Evolutionary conservation across 2,888 invertebrate genomes (phyloP).

Genomic region (Leptinotarsa juncta): DNA sequence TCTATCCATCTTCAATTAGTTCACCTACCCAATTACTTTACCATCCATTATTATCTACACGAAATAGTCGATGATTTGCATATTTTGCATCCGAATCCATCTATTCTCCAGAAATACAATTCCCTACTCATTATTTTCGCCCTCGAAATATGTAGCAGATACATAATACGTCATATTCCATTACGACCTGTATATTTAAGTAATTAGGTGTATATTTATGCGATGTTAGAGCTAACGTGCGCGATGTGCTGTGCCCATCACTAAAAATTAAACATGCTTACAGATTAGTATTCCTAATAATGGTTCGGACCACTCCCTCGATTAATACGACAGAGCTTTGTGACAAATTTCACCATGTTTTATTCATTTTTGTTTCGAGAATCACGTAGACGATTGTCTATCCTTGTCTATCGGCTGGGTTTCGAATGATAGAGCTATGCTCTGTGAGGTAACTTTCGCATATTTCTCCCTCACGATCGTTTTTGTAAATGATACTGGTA

Average conservation of each 20-base stretch:
- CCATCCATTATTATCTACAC: conserved; percentile 22
- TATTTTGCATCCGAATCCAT: conserved; percentile 24
- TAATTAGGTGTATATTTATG: conserved; percentile 38
- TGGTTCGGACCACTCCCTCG: conserved; percentile 52
- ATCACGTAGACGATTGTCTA: background rate
- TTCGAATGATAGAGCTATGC: background rate
- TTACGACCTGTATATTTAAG: conserved; percentile 32
- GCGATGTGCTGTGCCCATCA: conserved; percentile 41
- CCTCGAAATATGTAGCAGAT: conserved; percentile 18
- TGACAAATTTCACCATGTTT: conserved; percentile 54
- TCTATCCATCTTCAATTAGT: background rate
- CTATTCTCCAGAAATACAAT: conserved; percentile 13
- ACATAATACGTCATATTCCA: conserved; percentile 27
- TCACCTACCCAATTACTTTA: conserved; percentile 3
- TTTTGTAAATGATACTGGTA: conserved; percentile 49
- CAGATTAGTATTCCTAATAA: conserved; percentile 54
- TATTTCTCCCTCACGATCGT: conserved; percentile 31
- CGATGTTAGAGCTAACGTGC: conserved; percentile 22
- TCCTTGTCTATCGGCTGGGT: background rate
- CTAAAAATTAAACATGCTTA: conserved; percentile 53
- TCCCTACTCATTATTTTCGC: conserved; percentile 20
- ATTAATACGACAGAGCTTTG: conserved; percentile 52
- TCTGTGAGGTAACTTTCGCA: conserved; percentile 24
- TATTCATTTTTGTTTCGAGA: conserved; percentile 44
- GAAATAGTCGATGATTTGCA: conserved; percentile 27